Evolutionary conservation across 2,113 vertebrate species (phyloP).

Genomic region (Phrynosoma blainvillii): DNA sequence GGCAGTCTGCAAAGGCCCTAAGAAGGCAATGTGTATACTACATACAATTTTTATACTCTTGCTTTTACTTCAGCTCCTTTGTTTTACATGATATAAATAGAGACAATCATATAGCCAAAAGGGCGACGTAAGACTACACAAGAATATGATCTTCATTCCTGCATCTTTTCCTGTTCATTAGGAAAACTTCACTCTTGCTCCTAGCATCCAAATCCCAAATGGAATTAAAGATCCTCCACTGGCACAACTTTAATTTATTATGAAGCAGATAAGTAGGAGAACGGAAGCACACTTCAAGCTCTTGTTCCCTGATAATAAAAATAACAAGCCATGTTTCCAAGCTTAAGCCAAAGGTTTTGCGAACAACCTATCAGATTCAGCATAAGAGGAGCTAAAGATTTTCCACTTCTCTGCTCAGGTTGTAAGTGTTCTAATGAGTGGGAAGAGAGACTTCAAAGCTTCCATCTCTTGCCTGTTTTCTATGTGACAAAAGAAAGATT

Average conservation of each 20-base stretch:
- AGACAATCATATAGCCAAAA: background rate
- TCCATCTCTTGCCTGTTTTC: conserved; percentile 35
- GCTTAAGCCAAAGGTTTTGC: conserved; percentile 26
- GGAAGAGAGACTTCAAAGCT: conserved; percentile 36
- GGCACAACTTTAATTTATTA: background rate
- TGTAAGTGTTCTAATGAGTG: conserved; percentile 36
- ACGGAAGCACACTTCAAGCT: conserved; percentile 6
- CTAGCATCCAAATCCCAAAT: background rate
- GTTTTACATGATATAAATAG: background rate
- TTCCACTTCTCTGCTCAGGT: conserved; percentile 30
- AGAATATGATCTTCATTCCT: background rate
- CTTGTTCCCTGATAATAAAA: conserved; percentile 19
- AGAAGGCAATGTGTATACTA: background rate
- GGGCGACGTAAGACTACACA: background rate
- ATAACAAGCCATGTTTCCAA: background rate
- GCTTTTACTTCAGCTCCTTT: background rate
- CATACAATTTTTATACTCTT: too few species aligned
- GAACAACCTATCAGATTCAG: conserved; percentile 1
- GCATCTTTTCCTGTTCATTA: background rate
- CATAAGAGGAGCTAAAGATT: conserved; percentile 43
- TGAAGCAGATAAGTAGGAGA: conserved; percentile 20
- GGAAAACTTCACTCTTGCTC: background rate
- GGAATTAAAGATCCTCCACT: background rate
- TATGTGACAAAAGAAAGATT: conserved; percentile 38
- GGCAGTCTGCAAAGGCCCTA: too few species aligned